These are phyloP conservation scores for Artibeus jamaicensis DNA, from an alignment of 2,797 vertebrate species.

Conservation along the genomic window DNA sequence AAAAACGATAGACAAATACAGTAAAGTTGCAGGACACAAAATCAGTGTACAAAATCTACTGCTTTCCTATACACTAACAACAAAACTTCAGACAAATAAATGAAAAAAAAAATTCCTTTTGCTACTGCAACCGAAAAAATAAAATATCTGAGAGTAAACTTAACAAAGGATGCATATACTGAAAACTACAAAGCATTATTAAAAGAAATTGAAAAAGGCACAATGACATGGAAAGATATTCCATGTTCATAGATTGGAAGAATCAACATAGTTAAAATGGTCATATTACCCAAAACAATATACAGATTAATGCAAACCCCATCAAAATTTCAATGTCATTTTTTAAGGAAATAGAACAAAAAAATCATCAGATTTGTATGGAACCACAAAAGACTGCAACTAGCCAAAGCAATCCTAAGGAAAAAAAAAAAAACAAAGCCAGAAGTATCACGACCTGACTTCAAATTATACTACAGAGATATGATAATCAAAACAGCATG, in stretches of 20 bases:
- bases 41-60: neutral
- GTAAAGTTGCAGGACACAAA: neutral
- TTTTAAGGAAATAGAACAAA: neutral
- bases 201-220: neutral
- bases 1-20: neutral
- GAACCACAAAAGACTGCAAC: neutral
- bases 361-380: neutral
- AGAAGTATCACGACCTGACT: neutral
- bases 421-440: neutral
- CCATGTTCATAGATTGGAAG: neutral
- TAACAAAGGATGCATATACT: neutral
- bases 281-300: neutral
- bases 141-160: neutral
- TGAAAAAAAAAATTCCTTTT: neutral
- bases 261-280: neutral
- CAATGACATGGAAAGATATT: neutral
- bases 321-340: neutral
- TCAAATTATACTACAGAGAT: neutral
- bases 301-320: neutral
- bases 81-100: neutral
- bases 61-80: neutral
- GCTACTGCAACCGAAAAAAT: neutral
- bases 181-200: neutral
- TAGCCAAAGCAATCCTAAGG: neutral
- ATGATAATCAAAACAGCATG: neutral